Conservation (phyloP, 2,888 invertebrate genomes). For the Aplocera efformata region DNA sequence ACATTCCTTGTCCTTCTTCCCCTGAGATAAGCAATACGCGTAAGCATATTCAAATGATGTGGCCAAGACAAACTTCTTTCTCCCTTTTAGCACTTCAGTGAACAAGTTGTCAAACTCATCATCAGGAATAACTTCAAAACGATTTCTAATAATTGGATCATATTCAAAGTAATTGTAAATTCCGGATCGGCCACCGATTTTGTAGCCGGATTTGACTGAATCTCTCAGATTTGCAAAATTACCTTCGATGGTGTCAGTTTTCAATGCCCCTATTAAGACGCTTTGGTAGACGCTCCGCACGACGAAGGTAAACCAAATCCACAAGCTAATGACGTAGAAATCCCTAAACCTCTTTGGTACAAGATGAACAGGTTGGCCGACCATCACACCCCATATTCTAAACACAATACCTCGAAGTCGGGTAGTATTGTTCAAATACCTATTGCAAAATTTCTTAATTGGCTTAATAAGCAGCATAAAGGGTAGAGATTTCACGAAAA, state of each 20-base stretch:
- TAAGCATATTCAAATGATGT: conserved; percentile 57
- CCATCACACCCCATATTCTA: conserved; percentile 55
- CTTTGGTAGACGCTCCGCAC: conserved; percentile 62
- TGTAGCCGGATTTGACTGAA: conserved; percentile 46
- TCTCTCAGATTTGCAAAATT: conserved; percentile 52
- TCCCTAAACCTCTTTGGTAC: conserved; percentile 56
- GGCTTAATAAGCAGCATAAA: conserved; percentile 42
- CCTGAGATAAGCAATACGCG: conserved; percentile 49
- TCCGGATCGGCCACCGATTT: conserved; percentile 53
- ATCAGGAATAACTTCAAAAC: conserved; percentile 50
- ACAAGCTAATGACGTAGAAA: conserved; percentile 55
- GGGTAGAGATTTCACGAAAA: conserved; percentile 50
- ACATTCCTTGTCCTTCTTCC: conserved; percentile 54
- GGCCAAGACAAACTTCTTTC: conserved; percentile 51
- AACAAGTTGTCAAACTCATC: conserved; percentile 49
- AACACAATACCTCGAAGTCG: conserved; percentile 47
- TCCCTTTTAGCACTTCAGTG: conserved; percentile 45
- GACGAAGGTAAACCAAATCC: conserved; percentile 66
- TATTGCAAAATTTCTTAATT: conserved; percentile 43
- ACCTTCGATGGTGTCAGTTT: conserved; percentile 51
- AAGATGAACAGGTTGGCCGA: conserved; percentile 56
- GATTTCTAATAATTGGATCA: conserved; percentile 47
- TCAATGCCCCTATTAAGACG: conserved; percentile 58
- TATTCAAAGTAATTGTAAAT: conserved; percentile 56
- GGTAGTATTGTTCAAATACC: conserved; percentile 45